Percentiles rank a stretch among this genome's conserved stretches.
Conservation (phyloP, 2,797 vertebrate species). For the Takifugu ocellatus region DNA sequence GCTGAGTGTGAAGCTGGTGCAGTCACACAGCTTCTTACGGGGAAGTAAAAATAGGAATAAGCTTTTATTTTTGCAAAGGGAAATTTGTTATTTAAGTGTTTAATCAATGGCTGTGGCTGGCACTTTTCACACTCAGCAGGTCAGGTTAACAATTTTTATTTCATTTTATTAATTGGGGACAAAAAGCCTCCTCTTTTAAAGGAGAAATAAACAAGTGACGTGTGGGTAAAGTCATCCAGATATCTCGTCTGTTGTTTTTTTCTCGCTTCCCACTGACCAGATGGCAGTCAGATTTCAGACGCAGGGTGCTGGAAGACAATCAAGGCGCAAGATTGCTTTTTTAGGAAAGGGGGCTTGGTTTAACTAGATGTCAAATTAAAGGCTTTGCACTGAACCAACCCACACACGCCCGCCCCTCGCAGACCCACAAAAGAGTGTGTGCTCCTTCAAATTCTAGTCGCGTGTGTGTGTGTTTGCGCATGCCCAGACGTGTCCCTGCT, state of each 20-base stretch:
- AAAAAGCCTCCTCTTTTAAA: slow-evolving; percentile 17
- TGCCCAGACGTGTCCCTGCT: slow-evolving; percentile 29
- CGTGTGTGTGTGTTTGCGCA: slow-evolving; percentile 27
- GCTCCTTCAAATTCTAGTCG: slow-evolving; percentile 9
- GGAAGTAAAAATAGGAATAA: no score
- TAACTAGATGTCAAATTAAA: slow-evolving; percentile 69
- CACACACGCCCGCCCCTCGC: neutral
- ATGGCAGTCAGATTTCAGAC: slow-evolving; percentile 73
- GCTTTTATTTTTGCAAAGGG: no score
- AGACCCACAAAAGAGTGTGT: slow-evolving; percentile 12
- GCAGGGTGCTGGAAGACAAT: slow-evolving; percentile 69
- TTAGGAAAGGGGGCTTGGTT: slow-evolving; percentile 60
- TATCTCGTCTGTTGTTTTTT: slow-evolving; percentile 35
- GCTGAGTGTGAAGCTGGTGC: neutral
- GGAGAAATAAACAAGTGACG: slow-evolving; percentile 53
- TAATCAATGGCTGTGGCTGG: no score
- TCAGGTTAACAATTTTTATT: neutral
- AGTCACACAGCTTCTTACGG: no score
- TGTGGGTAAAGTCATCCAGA: slow-evolving; percentile 55
- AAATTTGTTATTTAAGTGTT: no score
- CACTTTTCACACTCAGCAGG: neutral
- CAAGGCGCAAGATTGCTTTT: slow-evolving; percentile 73
- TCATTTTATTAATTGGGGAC: slow-evolving; percentile 4
- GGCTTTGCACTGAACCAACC: slow-evolving; percentile 26
- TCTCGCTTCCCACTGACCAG: slow-evolving; percentile 61